Evolutionary conservation across 2,113 vertebrate species (phyloP).

Genomic region (Perccottus glenii): DNA sequence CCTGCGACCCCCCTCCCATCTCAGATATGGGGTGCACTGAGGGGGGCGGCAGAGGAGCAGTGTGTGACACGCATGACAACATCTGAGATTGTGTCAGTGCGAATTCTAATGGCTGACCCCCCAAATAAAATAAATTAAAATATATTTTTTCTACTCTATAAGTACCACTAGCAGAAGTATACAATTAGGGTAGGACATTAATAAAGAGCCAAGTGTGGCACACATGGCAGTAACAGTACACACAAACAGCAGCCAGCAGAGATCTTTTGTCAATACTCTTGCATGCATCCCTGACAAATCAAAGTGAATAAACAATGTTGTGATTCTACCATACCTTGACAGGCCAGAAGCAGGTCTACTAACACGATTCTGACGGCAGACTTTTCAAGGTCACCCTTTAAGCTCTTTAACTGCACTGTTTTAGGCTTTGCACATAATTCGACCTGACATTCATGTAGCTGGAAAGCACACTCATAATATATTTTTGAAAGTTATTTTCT

Average conservation of each 20-base stretch:
- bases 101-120: slow-evolving; percentile 81
- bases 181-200: slow-evolving; percentile 69
- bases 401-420: slow-evolving; percentile 78
- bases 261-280: slow-evolving; percentile 81
- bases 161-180: slow-evolving; percentile 72
- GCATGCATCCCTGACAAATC: slow-evolving; percentile 82
- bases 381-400: slow-evolving; percentile 83
- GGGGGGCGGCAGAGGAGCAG: slow-evolving; percentile 34
- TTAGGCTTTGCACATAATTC: slow-evolving; percentile 71
- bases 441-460: slow-evolving; percentile 71
- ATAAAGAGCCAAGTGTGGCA: slow-evolving; percentile 28
- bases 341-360: slow-evolving; percentile 77
- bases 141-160: slow-evolving; percentile 70
- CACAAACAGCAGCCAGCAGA: slow-evolving; percentile 55
- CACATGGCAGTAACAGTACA: slow-evolving; percentile 29
- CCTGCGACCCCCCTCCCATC: neutral
- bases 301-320: slow-evolving; percentile 85
- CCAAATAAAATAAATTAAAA: slow-evolving; percentile 75
- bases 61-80: slow-evolving; percentile 78
- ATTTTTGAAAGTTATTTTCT: slow-evolving; percentile 70
- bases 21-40: slow-evolving; percentile 54
- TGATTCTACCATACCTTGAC: slow-evolving; percentile 76
- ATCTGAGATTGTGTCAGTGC: slow-evolving; percentile 54
- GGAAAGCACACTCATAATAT: slow-evolving; percentile 68
- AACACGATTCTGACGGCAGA: slow-evolving; percentile 78